Conservation (phyloP, 23 tunicate species). For the Clavelina lepadiformis region DNA sequence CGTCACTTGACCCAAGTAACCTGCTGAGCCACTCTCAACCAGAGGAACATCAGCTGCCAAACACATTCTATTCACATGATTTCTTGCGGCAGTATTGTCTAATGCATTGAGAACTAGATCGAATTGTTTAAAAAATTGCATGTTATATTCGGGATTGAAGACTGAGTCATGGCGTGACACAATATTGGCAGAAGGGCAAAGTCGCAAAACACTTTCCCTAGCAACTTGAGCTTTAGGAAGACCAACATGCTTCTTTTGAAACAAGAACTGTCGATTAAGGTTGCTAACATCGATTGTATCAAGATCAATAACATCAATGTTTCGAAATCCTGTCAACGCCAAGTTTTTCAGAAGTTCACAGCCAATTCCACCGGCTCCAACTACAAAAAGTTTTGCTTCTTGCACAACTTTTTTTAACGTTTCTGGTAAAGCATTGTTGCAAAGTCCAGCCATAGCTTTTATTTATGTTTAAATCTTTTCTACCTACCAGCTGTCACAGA, state of each 20-base stretch:
- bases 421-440: conserved; percentile 1
- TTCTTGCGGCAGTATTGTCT: conserved; percentile 78
- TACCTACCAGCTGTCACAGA: too few relatives aligned
- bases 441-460: too few relatives aligned
- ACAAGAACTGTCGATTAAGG: conserved; percentile 83
- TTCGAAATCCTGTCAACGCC: conserved; percentile 70
- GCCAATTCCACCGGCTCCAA: conserved; percentile 96
- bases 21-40: conserved; percentile 95
- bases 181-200: conserved; percentile 62
- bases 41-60: conserved; percentile 87
- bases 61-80: conserved; percentile 94
- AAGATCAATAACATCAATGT: conserved; percentile 79
- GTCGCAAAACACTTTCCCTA: conserved; percentile 47
- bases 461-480: too few relatives aligned
- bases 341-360: conserved; percentile 88
- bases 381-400: conserved; percentile 65
- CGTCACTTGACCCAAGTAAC: conserved; percentile 80
- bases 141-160: conserved; percentile 80
- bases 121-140: conserved; percentile 83
- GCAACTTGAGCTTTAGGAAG: conserved; percentile 80
- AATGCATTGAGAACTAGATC: conserved; percentile 87
- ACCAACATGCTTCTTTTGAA: conserved; percentile 95
- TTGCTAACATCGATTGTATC: conserved; percentile 97
- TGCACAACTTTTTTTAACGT: conserved; percentile 8
- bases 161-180: conserved; percentile 70